A percentile compares a stretch with the other conserved stretches of the same genome.
These are phyloP conservation scores for Caenorhabditis uteleia DNA, from an alignment of 2,888 invertebrate genomes.

Conservation along the genomic window DNA sequence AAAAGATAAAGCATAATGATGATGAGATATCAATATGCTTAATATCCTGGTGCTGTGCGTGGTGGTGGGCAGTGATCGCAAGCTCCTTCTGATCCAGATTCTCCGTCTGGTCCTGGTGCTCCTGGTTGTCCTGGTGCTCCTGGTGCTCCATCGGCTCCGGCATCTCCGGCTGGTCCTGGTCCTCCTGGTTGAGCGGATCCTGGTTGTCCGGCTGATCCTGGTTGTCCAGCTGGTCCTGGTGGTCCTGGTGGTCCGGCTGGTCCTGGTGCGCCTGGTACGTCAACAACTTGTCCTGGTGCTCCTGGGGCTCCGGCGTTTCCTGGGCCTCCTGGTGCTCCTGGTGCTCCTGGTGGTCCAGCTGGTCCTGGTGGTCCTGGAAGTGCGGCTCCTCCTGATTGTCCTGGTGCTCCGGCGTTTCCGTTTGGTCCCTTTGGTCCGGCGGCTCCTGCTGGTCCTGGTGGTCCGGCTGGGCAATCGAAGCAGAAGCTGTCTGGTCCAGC, in stretches of 20 bases:
- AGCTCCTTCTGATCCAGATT: slow-evolving; percentile 49
- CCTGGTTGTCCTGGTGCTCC: slow-evolving; percentile 57
- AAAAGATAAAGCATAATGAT: no score
- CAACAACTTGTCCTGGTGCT: slow-evolving; percentile 45
- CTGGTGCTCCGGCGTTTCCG: slow-evolving; percentile 47
- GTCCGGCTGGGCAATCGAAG: slow-evolving; percentile 51
- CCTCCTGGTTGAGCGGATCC: slow-evolving; percentile 55
- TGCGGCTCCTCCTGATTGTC: slow-evolving; percentile 41
- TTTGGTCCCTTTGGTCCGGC: slow-evolving; percentile 51
- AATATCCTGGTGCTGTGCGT: slow-evolving; percentile 48
- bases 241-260: slow-evolving; percentile 57
- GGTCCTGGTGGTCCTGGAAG: slow-evolving; percentile 48
- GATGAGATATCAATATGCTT: no score
- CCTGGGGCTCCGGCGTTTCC: slow-evolving; percentile 53
- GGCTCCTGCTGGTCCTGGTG: slow-evolving; percentile 46
- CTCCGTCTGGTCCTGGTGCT: slow-evolving; percentile 47
- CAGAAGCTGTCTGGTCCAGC: slow-evolving; percentile 39
- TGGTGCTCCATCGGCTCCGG: slow-evolving; percentile 55
- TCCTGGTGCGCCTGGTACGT: slow-evolving; percentile 52
- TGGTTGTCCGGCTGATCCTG: slow-evolving; percentile 51
- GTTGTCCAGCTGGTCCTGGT: slow-evolving; percentile 52
- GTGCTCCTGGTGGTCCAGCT: slow-evolving; percentile 47
- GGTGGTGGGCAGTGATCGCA: slow-evolving; percentile 51
- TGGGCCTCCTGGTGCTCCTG: slow-evolving; percentile 49
- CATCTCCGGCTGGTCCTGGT: slow-evolving; percentile 52